These are phyloP conservation scores for Drosophila buzzatii DNA, from an alignment of 2,888 invertebrate genomes.

Conservation along the genomic window DNA sequence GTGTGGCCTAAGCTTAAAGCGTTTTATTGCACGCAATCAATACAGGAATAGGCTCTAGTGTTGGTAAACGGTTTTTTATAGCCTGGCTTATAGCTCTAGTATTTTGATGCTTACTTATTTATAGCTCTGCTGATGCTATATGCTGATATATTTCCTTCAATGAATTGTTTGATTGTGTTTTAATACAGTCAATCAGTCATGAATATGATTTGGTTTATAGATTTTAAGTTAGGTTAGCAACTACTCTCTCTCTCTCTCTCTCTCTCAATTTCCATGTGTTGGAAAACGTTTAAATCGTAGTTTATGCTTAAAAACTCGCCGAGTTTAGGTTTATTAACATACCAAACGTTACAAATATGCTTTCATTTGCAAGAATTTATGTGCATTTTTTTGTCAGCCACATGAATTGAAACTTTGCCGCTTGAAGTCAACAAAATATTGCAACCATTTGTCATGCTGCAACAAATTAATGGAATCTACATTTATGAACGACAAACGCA, in stretches of 20 bases:
- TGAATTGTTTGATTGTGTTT: too few species aligned
- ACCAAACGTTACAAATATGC: neutral
- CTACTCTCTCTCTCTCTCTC: too few species aligned
- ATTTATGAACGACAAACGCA: slow-evolving; percentile 37
- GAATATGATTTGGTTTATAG: too few species aligned
- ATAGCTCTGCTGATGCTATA: too few species aligned
- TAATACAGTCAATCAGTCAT: too few species aligned
- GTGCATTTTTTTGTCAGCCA: neutral
- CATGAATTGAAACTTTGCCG: slow-evolving; percentile 20
- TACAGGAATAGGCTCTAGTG: neutral
- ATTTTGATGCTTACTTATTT: too few species aligned
- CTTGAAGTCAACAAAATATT: neutral
- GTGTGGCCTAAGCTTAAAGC: neutral
- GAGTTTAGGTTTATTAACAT: neutral
- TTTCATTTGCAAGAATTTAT: neutral
- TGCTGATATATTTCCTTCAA: too few species aligned
- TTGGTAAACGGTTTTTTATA: too few species aligned
- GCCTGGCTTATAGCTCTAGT: too few species aligned
- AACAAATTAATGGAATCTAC: slow-evolving; percentile 39
- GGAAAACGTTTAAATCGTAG: neutral
- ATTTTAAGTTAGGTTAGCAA: too few species aligned
- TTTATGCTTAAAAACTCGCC: neutral
- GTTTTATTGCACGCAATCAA: neutral
- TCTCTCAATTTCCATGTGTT: neutral
- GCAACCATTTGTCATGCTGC: slow-evolving; percentile 14